Percentiles rank a stretch among this genome's conserved stretches.
Conservation (phyloP, 2,888 invertebrate genomes). For the Buathra laborator region DNA sequence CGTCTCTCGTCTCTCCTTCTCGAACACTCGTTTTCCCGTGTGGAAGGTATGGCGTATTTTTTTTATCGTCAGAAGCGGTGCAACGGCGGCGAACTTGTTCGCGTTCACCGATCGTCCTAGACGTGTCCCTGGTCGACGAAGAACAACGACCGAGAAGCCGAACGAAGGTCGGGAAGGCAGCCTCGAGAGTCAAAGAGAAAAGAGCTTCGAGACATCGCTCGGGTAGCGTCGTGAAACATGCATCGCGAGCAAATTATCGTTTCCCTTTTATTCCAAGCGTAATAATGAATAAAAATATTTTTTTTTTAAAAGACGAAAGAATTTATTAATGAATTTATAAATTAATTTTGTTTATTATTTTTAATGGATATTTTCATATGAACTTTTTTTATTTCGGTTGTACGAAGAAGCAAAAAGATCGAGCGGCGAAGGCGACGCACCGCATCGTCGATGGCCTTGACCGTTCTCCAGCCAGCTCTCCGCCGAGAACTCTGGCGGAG, state of each 20-base stretch:
- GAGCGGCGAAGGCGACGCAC: constrained; percentile 61
- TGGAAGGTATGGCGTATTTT: constrained; percentile 18
- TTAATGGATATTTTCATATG: neutral
- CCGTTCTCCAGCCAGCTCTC: constrained; percentile 74
- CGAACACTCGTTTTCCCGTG: constrained; percentile 9
- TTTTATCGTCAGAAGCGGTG: constrained; percentile 42
- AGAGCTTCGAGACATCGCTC: neutral
- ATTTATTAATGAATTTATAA: neutral
- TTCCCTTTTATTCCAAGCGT: neutral
- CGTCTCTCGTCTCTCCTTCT: constrained; percentile 44
- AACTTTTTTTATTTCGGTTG: neutral
- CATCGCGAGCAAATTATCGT: neutral
- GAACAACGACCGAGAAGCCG: constrained; percentile 12
- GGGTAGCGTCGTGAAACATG: neutral
- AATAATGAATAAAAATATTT: neutral
- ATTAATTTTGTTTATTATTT: neutral
- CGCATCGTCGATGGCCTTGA: constrained; percentile 76
- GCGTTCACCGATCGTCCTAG: constrained; percentile 38
- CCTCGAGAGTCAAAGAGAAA: neutral
- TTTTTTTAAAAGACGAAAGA: too few species aligned
- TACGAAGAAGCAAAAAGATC: constrained; percentile 57
- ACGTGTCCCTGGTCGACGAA: neutral
- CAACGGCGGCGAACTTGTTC: constrained; percentile 31
- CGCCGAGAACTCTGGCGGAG: constrained; percentile 61
- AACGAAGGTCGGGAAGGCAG: constrained; percentile 20